A percentile compares a stretch with the other conserved stretches of the same genome.
Evolutionary conservation across 2,888 invertebrate species (phyloP).

Genomic region (Troilus luridus): DNA sequence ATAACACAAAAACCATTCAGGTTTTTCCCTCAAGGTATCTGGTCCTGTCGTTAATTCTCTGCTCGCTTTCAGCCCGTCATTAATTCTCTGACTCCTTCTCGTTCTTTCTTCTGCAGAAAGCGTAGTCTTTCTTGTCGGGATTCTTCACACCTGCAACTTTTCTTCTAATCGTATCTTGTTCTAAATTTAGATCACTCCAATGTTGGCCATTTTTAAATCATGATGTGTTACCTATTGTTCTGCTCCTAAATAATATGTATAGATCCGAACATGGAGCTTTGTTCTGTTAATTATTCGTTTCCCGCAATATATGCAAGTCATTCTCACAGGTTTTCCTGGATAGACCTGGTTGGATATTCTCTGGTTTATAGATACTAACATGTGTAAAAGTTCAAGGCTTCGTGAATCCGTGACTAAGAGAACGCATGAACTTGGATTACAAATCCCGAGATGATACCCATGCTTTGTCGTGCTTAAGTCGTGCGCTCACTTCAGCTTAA

Average conservation of each 20-base stretch:
- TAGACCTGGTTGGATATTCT: no score
- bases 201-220: no score
- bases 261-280: not conserved
- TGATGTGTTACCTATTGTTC: not conserved
- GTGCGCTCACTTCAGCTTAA: conserved; percentile 42
- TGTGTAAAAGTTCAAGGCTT: conserved; percentile 52
- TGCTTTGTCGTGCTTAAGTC: not conserved
- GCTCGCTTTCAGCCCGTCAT: no score
- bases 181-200: no score
- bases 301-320: not conserved
- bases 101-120: no score
- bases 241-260: not conserved
- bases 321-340: not conserved
- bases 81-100: no score
- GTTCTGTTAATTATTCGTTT: not conserved
- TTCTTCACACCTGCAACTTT: no score
- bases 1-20: no score
- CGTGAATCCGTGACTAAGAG: conserved; percentile 13
- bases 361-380: not conserved
- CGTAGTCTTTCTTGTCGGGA: no score
- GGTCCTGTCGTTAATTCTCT: no score
- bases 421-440: conserved; percentile 54
- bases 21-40: no score
- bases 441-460: conserved; percentile 40
- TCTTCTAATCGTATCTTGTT: no score